These are phyloP conservation scores for Corapipo altera DNA, from an alignment of 2,113 vertebrate species.

Conservation along the genomic window DNA sequence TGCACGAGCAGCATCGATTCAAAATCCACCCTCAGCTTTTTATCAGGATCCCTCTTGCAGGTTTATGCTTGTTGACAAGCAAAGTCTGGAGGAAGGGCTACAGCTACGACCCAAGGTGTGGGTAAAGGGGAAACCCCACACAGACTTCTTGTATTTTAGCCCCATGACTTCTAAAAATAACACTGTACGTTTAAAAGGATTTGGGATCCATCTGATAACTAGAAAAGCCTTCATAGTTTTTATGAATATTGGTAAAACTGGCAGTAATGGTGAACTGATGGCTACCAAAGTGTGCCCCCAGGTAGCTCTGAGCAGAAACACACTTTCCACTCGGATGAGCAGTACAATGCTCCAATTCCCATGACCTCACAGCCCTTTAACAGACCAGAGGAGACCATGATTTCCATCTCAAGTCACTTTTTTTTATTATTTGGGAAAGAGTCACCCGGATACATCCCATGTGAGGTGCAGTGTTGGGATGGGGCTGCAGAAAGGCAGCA, in stretches of 20 bases:
- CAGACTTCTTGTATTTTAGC: not conserved
- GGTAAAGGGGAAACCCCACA: not conserved
- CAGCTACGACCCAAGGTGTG: not conserved
- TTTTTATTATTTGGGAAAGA: not conserved
- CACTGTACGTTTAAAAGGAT: not conserved
- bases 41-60: accelerated
- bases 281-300: not conserved
- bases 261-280: not conserved
- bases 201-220: not conserved
- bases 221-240: not conserved
- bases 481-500: not conserved
- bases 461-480: not conserved
- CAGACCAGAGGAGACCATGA: accelerated
- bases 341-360: not conserved
- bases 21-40: not conserved
- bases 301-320: not conserved
- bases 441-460: not conserved
- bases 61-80: not conserved
- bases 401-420: not conserved
- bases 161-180: not conserved
- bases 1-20: accelerated
- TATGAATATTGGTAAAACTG: not conserved
- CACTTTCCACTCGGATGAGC: not conserved
- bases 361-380: not conserved
- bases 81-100: not conserved